phyloP scores from a whole-genome alignment of 2,888 invertebrate genomes.

The Ophion obscuratus region DNA sequence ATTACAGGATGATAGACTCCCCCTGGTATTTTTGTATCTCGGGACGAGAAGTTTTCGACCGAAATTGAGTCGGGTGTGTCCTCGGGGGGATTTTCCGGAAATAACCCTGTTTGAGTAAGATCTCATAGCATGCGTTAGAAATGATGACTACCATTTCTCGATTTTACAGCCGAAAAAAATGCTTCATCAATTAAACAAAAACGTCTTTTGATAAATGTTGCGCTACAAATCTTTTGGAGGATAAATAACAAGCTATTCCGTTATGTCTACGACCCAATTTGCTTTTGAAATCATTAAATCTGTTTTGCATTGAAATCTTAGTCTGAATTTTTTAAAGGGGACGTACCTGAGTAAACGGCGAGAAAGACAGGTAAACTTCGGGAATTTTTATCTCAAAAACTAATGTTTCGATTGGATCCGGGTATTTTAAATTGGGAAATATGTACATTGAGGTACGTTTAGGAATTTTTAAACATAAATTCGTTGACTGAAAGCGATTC shows the following conservation, averaged over 20 bases:
- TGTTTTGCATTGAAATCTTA: not conserved
- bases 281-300: not conserved
- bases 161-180: not conserved
- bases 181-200: not conserved
- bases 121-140: not conserved
- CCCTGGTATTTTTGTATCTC: conserved; percentile 5
- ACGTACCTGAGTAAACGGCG: no score
- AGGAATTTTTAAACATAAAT: no score
- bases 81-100: not conserved
- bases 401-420: no score
- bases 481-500: no score
- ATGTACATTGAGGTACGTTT: no score
- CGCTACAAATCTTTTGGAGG: not conserved
- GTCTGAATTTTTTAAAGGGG: not conserved
- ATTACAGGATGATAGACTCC: conserved; percentile 41
- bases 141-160: not conserved
- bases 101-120: not conserved
- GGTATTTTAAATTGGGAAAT: no score
- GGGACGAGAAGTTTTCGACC: not conserved
- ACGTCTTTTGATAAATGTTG: not conserved
- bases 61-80: not conserved
- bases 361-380: no score
- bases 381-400: no score
- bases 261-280: not conserved
- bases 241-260: not conserved